A percentile compares a stretch with the other conserved stretches of the same genome.
phyloP scores from a whole-genome alignment of 2,888 invertebrate species.

The Melipona bicolor region DNA sequence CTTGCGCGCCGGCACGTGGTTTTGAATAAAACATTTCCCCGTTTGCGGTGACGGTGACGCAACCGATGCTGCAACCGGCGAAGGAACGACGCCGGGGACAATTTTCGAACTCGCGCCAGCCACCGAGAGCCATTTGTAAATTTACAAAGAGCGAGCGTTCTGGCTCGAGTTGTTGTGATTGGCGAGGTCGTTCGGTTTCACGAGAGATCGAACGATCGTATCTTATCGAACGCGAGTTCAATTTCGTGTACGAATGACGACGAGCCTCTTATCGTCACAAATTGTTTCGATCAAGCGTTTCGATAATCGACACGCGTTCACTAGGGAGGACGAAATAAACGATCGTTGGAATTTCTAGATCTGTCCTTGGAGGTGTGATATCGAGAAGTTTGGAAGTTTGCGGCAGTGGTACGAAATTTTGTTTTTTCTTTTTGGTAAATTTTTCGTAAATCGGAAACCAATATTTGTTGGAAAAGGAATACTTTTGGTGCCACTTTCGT shows the following conservation, averaged over 20 bases:
- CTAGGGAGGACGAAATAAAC: too few species aligned
- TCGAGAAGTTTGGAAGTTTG: too few species aligned
- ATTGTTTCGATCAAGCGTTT: too few species aligned
- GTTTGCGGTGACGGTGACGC: conserved; percentile 29
- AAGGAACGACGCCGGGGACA: conserved; percentile 22
- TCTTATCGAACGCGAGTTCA: neutral
- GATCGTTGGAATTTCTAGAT: too few species aligned
- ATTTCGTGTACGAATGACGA: neutral
- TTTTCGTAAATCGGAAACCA: too few species aligned
- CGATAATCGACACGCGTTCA: too few species aligned
- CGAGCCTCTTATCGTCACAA: neutral
- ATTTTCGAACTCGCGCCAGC: conserved; percentile 35
- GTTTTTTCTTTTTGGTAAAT: too few species aligned
- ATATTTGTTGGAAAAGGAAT: neutral
- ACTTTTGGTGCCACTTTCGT: neutral
- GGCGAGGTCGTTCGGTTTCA: neutral
- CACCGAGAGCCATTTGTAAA: neutral
- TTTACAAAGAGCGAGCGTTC: neutral
- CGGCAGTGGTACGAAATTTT: too few species aligned
- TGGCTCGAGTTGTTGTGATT: neutral
- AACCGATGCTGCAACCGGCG: conserved; percentile 47
- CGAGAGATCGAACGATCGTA: neutral
- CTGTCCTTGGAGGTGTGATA: too few species aligned
- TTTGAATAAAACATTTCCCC: conserved; percentile 49
- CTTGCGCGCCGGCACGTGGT: neutral